phyloP scores from a whole-genome alignment of 37 sponge, comb jelly and placozoan species.

The Tethya wilhelma region DNA sequence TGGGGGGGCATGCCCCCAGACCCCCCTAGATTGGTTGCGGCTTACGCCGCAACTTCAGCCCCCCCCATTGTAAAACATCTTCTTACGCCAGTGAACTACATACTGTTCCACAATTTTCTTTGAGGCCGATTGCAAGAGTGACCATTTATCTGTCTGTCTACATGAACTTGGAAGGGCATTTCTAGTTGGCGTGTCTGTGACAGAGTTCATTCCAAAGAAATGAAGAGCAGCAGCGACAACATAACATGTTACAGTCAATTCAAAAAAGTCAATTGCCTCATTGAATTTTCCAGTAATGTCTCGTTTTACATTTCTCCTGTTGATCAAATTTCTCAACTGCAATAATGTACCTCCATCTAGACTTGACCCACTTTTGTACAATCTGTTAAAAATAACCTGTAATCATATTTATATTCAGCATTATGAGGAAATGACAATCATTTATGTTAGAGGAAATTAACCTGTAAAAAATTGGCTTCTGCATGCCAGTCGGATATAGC shows the following conservation, averaged over 20 bases:
- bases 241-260: constrained; percentile 10
- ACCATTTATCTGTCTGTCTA: constrained; percentile 14
- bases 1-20: no score
- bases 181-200: not conserved
- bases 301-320: constrained; percentile 21
- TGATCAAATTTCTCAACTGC: constrained; percentile 45
- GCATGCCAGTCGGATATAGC: constrained; percentile 35
- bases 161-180: not conserved
- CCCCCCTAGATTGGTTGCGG: no score
- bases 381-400: constrained; percentile 21
- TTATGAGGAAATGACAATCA: no score
- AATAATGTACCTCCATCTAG: constrained; percentile 26
- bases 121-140: not conserved
- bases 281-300: constrained; percentile 23
- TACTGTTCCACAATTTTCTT: constrained; percentile 24
- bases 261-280: constrained; percentile 38
- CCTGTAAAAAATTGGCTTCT: constrained; percentile 20
- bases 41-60: no score
- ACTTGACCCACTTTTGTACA: constrained; percentile 35
- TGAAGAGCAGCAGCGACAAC: constrained; percentile 38
- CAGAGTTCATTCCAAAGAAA: constrained; percentile 3
- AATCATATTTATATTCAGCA: no score
- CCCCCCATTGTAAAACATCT: no score
- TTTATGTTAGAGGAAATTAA: no score
- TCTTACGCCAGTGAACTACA: no score